Conservation (phyloP, 1,140 invertebrate species). For the Diorhabda sublineata region DNA sequence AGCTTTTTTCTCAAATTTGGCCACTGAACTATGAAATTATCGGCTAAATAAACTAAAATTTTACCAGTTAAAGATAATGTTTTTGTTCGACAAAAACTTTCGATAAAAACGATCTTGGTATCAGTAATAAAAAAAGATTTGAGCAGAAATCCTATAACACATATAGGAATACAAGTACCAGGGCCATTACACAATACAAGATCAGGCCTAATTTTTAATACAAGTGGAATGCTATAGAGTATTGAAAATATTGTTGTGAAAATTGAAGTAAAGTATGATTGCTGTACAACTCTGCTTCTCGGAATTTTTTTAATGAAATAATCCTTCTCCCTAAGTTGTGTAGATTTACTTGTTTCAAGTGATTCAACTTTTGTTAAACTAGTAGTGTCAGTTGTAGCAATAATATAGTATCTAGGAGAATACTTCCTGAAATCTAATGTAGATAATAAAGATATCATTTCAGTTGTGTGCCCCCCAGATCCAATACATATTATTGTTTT, state of each 20-base stretch:
- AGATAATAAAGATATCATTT: slow-evolving; percentile 74
- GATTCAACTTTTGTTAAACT: slow-evolving; percentile 64
- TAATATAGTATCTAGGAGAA: slow-evolving; percentile 68
- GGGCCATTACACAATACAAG: slow-evolving; percentile 91
- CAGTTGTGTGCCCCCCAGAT: slow-evolving; percentile 74
- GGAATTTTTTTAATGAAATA: slow-evolving; percentile 64
- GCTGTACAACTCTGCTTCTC: slow-evolving; percentile 81
- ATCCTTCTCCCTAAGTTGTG: slow-evolving; percentile 33
- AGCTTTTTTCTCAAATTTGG: slow-evolving; percentile 47
- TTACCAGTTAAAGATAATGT: slow-evolving; percentile 84
- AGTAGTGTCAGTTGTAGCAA: slow-evolving; percentile 73
- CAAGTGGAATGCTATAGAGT: slow-evolving; percentile 63
- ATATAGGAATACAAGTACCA: slow-evolving; percentile 80
- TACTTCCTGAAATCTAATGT: slow-evolving; percentile 59
- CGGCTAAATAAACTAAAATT: slow-evolving; percentile 77
- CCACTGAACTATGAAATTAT: slow-evolving; percentile 92
- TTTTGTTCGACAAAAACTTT: slow-evolving; percentile 90
- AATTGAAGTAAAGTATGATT: slow-evolving; percentile 77
- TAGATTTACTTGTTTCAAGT: slow-evolving; percentile 48
- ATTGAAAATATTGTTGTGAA: slow-evolving; percentile 72
- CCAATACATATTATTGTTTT: slow-evolving; percentile 45
- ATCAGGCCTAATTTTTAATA: slow-evolving; percentile 68
- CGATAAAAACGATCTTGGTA: slow-evolving; percentile 82
- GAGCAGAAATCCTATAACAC: slow-evolving; percentile 39
- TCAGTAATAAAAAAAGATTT: slow-evolving; percentile 57